A percentile compares a stretch with the other conserved stretches of the same genome.
Evolutionary conservation across 2,797 vertebrate species (phyloP).

Genomic region (Myotis myotis): DNA sequence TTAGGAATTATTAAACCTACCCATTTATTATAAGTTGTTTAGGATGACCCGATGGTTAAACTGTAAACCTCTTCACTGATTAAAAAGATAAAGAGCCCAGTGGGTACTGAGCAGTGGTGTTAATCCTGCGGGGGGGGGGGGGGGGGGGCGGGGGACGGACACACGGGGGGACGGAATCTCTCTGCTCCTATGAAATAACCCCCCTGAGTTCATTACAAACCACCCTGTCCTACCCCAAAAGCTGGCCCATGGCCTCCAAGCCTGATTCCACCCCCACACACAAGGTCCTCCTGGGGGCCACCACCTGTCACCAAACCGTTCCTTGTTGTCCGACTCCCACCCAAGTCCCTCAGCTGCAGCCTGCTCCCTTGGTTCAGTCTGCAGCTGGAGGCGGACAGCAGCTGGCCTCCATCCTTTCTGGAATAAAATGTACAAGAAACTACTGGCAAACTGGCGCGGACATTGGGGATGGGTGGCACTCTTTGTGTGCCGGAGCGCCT

Average conservation of each 20-base stretch:
- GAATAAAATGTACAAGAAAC: slow-evolving; percentile 67
- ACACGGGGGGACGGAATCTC: neutral
- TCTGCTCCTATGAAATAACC: neutral
- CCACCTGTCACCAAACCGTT: slow-evolving; percentile 65
- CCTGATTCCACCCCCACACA: neutral
- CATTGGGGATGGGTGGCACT: neutral
- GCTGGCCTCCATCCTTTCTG: slow-evolving; percentile 70
- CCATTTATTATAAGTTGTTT: slow-evolving; percentile 41
- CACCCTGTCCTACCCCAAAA: neutral
- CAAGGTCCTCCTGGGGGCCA: neutral
- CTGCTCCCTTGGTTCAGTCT: slow-evolving; percentile 69
- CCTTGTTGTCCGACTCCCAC: slow-evolving; percentile 60
- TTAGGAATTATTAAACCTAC: slow-evolving; percentile 57
- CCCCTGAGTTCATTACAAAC: neutral
- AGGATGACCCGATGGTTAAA: slow-evolving; percentile 54
- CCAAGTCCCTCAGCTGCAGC: slow-evolving; percentile 53
- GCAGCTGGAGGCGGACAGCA: slow-evolving; percentile 63
- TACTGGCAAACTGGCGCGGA: neutral
- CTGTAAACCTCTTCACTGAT: slow-evolving; percentile 59
- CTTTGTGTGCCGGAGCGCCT: neutral
- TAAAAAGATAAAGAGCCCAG: neutral
- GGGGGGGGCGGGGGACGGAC: too few species aligned
- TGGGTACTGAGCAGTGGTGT: neutral
- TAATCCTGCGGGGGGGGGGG: too few species aligned
- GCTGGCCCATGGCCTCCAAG: neutral